Evolutionary conservation across 2,113 vertebrate genomes (phyloP).

Genomic region (Pteropus alecto): DNA sequence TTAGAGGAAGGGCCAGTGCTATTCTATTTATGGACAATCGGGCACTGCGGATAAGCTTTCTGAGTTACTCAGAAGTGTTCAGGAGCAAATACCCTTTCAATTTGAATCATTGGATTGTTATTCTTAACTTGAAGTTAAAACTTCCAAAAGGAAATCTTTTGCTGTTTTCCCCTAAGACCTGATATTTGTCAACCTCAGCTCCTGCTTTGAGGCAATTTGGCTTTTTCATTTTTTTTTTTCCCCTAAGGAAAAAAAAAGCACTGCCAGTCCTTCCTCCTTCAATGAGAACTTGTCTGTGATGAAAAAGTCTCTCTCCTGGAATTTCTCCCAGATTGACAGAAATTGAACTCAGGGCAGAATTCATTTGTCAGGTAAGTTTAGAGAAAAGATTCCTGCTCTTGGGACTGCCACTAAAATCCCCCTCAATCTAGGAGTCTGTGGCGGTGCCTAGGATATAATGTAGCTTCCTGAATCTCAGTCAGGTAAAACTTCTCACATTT

Average conservation of each 20-base stretch:
- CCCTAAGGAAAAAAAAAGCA: neutral
- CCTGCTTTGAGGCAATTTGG: neutral
- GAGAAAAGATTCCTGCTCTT: neutral
- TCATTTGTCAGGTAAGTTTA: neutral
- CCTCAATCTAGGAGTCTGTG: neutral
- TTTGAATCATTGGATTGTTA: slow-evolving; percentile 5
- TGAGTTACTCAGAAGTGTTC: neutral
- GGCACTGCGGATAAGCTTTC: neutral
- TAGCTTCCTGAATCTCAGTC: neutral
- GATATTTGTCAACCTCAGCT: neutral
- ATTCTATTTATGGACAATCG: neutral
- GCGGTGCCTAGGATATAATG: fast-evolving
- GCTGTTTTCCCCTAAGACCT: neutral
- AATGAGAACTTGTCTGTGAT: neutral
- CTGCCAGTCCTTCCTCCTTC: neutral
- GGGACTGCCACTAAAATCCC: neutral
- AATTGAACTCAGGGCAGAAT: neutral
- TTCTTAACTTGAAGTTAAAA: slow-evolving; percentile 11
- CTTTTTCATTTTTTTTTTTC: neutral
- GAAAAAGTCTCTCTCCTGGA: neutral
- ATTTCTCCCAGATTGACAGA: neutral
- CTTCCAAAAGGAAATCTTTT: slow-evolving; percentile 26
- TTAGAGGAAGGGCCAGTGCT: neutral
- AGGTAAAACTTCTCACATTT: neutral
- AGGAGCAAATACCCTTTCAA: neutral